Evolutionary conservation across 2,797 vertebrate genomes (phyloP), one percentile per base, ranked within the genome.

Genomic region (Lepus oiostolus): DNA sequence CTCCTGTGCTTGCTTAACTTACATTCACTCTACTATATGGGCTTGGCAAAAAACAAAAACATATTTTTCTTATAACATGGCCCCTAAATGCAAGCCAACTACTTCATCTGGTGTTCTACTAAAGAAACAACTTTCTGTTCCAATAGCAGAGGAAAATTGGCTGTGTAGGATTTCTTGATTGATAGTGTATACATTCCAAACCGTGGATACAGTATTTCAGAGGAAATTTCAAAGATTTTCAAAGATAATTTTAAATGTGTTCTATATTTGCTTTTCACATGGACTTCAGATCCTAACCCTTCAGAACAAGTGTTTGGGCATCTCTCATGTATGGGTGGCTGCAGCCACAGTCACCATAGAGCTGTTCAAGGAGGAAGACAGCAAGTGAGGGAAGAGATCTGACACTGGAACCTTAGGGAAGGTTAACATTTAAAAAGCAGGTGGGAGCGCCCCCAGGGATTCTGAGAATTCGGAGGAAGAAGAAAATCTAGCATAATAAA

Each of bases 81-180:
- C 70, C 88, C 70, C 76, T 94, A 96, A 94, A 91, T 85, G 90
- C 94, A 96, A 97, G 96, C 96, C 97, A 97, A 96, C 90, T 88
- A 95, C 82, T 96, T 97, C 95, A 96, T 97, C 94, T 97, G 96
- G 93, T 80, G 50, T 94, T 96, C 85, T 71, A 87, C 87, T 95
- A 77, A 94, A 96, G 95, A 93, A 95, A 88, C 95, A 96, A 76
- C 96, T 94, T 96, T 97, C 97, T 96, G 96, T 96, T 97, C 95
- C 96, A 95, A 96, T 74, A 89, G 71, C 67, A 26, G 83, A 83
- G 62, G 86, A 96, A 97, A 96, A 85, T 88, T 88, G 95, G 96
- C 93, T 92, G 85, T 80, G 93, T 54, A 77, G 67, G 32, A 63
- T 85, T 95, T 93, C 90, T 96, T 96, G 96, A 96, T 90, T 96